A percentile compares a stretch with the other conserved stretches of the same genome.
These are phyloP conservation scores for Aphidius ervi DNA, from an alignment of 1,140 invertebrate species.

Conservation along the genomic window DNA sequence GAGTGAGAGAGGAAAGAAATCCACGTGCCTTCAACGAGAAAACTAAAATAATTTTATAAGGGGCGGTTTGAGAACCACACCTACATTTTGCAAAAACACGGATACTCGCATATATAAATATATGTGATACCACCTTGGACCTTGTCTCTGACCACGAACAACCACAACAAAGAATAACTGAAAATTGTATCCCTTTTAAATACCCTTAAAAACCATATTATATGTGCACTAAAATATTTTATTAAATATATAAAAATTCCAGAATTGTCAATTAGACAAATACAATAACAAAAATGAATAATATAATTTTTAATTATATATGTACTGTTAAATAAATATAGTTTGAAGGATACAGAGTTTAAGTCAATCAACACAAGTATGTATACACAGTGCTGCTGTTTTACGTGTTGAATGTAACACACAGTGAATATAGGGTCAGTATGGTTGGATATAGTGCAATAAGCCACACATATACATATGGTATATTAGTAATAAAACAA, in stretches of 20 bases:
- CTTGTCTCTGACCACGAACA: conserved; percentile 37
- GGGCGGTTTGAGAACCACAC: conserved; percentile 47
- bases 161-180: conserved; percentile 41
- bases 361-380: conserved; percentile 3
- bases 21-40: conserved; percentile 25
- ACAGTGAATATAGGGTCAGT: conserved; percentile 15
- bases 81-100: conserved; percentile 45
- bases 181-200: neutral
- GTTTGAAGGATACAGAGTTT: neutral
- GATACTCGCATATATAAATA: neutral
- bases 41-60: conserved; percentile 51
- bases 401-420: conserved; percentile 29
- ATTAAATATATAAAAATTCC: conserved; percentile 25
- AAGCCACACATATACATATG: neutral
- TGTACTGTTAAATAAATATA: neutral
- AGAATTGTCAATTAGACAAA: conserved; percentile 23
- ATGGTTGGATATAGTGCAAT: conserved; percentile 46
- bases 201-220: conserved; percentile 11
- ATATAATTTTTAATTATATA: neutral
- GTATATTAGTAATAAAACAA: conserved; percentile 42
- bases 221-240: conserved; percentile 21
- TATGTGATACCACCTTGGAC: conserved; percentile 18
- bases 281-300: neutral
- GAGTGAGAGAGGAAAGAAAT: conserved; percentile 9
- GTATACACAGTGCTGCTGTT: conserved; percentile 9